phyloP scores from a whole-genome alignment of 2,888 invertebrate genomes.

The Nomada flava region DNA sequence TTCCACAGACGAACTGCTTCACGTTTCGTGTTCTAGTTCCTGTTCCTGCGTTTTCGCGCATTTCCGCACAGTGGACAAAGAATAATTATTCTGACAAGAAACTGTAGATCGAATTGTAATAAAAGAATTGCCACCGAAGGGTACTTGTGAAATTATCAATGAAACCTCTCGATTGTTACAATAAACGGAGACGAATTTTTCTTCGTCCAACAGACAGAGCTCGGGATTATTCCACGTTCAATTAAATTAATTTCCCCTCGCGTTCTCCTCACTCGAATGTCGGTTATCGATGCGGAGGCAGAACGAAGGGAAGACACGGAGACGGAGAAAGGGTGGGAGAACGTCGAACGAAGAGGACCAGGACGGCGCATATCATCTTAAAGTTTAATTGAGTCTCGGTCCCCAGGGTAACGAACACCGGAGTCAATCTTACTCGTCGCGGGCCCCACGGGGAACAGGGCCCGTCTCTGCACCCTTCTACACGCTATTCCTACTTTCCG shows the following conservation, averaged over 20 bases:
- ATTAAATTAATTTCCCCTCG: slow-evolving; percentile 36
- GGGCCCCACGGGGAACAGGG: slow-evolving; percentile 71
- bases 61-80: neutral
- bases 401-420: slow-evolving; percentile 85
- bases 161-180: too few species aligned
- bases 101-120: too few species aligned
- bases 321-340: slow-evolving; percentile 20
- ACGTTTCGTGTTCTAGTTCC: neutral
- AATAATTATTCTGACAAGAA: neutral
- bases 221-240: neutral
- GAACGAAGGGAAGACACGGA: slow-evolving; percentile 38
- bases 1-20: too few species aligned
- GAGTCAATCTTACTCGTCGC: slow-evolving; percentile 81
- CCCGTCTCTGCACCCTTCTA: slow-evolving; percentile 67
- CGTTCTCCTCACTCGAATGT: neutral
- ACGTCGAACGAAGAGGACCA: slow-evolving; percentile 20
- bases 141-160: too few species aligned
- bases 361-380: slow-evolving; percentile 87
- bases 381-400: slow-evolving; percentile 90
- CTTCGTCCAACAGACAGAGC: too few species aligned
- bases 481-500: slow-evolving; percentile 48
- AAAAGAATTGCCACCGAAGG: too few species aligned
- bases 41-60: neutral
- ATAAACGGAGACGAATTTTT: too few species aligned
- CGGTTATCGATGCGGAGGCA: slow-evolving; percentile 41